A percentile compares a stretch with the other conserved stretches of the same genome.
phyloP scores from a whole-genome alignment of 2,113 vertebrate species.

The Vidua chalybeata region DNA sequence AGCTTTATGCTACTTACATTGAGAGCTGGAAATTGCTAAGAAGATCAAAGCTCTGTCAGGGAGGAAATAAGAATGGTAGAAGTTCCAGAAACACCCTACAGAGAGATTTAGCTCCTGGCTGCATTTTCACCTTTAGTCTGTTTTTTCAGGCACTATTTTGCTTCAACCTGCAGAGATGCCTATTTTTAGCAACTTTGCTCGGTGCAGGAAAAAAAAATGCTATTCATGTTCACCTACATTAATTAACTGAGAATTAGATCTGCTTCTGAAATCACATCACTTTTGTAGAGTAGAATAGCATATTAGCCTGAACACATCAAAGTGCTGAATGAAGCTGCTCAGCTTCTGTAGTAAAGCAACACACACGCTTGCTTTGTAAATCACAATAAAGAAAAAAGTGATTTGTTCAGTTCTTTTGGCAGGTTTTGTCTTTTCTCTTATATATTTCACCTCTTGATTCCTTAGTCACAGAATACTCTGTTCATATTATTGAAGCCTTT shows the following conservation, averaged over 20 bases:
- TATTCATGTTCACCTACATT: not conserved
- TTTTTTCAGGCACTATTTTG: not conserved
- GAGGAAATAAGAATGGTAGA: not conserved
- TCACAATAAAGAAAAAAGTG: not conserved
- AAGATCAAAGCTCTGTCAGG: not conserved
- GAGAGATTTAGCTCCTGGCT: not conserved
- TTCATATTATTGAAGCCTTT: not conserved
- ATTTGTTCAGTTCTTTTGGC: not conserved
- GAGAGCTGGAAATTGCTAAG: slow-evolving; percentile 21
- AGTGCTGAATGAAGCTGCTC: slow-evolving; percentile 18
- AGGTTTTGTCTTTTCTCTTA: not conserved
- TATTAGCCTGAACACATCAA: slow-evolving; percentile 12
- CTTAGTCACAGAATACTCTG: not conserved
- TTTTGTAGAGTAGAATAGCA: not conserved
- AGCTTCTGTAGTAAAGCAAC: not conserved
- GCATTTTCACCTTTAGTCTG: not conserved
- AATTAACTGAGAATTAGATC: slow-evolving; percentile 25
- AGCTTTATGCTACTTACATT: not conserved
- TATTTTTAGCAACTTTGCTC: not conserved
- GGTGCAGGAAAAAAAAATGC: not conserved
- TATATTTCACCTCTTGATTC: not conserved
- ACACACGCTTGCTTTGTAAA: not conserved
- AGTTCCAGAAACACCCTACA: not conserved
- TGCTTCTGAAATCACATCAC: slow-evolving; percentile 9
- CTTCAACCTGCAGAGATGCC: not conserved